Evolutionary conservation across 2,113 vertebrate genomes (phyloP).

Genomic region (Dunckerocampus dactyliophorus): DNA sequence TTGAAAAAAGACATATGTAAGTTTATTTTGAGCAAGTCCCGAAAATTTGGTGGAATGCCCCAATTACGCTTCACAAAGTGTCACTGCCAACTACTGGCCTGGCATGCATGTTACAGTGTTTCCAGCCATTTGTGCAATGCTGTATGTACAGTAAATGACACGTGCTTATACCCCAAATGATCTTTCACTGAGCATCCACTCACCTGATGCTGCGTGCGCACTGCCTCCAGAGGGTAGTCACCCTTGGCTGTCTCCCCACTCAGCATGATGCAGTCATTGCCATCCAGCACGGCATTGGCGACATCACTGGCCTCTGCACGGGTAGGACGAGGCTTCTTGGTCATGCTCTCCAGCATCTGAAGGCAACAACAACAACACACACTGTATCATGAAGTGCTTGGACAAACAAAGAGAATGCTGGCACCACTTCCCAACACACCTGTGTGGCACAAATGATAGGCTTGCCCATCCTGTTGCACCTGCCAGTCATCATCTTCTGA

Average conservation of each 20-base stretch:
- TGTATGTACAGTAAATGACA: no score
- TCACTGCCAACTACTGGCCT: no score
- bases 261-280: constrained; percentile 97
- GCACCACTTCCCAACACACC: constrained; percentile 59
- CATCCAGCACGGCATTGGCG: constrained; percentile 92
- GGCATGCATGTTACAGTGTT: no score
- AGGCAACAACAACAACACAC: background rate
- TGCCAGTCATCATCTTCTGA: constrained; percentile 99
- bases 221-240: constrained; percentile 93
- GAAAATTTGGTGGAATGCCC: no score
- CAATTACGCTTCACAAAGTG: no score
- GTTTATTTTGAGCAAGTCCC: no score
- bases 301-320: constrained; percentile 94
- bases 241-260: constrained; percentile 97
- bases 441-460: constrained; percentile 95
- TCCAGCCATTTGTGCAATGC: no score
- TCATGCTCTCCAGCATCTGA: constrained; percentile 99
- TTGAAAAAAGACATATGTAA: no score
- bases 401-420: background rate
- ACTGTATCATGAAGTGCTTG: background rate
- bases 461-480: constrained; percentile 91
- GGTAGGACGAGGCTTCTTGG: constrained; percentile 95
- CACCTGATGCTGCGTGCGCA: constrained; percentile 90
- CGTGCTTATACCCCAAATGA: no score
- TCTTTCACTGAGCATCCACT: constrained; percentile 15